Percentiles rank a stretch among this genome's conserved stretches.
phyloP scores from a whole-genome alignment of 2,797 vertebrate genomes.

The Borostomias antarcticus region DNA sequence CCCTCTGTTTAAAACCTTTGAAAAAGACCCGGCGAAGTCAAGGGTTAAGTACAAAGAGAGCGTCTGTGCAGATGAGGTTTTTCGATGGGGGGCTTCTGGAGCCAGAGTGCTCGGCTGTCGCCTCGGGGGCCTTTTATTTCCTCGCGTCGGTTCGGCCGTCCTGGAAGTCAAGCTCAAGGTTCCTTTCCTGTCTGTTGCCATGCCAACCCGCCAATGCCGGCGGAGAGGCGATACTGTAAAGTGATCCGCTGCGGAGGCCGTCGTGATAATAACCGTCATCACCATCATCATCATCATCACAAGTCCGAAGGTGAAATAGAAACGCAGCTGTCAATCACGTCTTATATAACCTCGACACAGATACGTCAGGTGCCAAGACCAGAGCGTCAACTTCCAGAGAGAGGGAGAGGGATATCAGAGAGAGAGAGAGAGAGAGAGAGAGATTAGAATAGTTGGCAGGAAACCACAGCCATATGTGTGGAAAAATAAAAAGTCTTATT shows the following conservation, averaged over 20 bases:
- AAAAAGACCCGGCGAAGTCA: slow-evolving; percentile 12
- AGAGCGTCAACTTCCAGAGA: neutral
- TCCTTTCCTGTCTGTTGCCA: neutral
- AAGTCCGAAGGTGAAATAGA: neutral
- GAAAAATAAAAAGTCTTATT: no score
- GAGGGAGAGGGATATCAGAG: neutral
- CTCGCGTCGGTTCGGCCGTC: neutral
- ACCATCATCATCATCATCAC: neutral
- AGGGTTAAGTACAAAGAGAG: neutral
- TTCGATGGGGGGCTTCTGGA: no score
- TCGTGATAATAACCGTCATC: neutral
- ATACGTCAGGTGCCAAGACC: neutral
- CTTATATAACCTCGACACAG: neutral
- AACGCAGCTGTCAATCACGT: neutral
- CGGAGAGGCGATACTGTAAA: no score
- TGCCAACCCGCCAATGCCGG: neutral
- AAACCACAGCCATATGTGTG: no score
- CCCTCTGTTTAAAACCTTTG: slow-evolving; percentile 32
- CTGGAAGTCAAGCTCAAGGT: neutral
- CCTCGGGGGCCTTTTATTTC: no score
- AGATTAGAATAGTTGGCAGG: slow-evolving; percentile 26
- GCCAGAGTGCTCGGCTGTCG: no score
- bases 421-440: slow-evolving; percentile 6
- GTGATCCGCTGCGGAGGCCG: neutral
- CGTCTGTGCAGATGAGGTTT: no score